These are phyloP conservation scores for Lasioglossum leucozonium DNA, from an alignment of 2,888 invertebrate genomes.

Conservation along the genomic window DNA sequence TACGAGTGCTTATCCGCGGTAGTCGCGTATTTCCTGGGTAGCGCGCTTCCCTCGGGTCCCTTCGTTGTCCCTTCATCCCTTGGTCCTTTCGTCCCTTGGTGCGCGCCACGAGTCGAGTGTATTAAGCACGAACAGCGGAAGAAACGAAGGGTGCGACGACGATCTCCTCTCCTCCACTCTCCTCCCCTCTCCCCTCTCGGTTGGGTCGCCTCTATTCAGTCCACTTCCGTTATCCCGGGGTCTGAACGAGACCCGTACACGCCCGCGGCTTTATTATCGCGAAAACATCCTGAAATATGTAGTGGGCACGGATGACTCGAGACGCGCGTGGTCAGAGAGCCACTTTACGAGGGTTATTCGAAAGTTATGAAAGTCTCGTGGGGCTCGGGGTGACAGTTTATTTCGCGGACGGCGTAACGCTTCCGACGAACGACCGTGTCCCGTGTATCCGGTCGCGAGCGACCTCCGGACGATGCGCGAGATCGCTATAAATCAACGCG, in stretches of 20 bases:
- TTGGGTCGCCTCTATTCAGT: slow-evolving; percentile 66
- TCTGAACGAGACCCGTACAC: slow-evolving; percentile 62
- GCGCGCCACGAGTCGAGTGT: slow-evolving; percentile 63
- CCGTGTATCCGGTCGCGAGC: slow-evolving; percentile 25
- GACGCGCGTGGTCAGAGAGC: slow-evolving; percentile 53
- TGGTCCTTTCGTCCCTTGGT: slow-evolving; percentile 23
- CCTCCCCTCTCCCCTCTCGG: slow-evolving; percentile 51
- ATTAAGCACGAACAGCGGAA: slow-evolving; percentile 75
- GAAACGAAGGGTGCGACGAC: slow-evolving; percentile 74
- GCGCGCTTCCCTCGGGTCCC: slow-evolving; percentile 9
- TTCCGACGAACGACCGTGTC: slow-evolving; percentile 62
- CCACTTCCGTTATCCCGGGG: slow-evolving; percentile 75
- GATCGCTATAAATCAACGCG: not conserved
- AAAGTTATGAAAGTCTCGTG: slow-evolving; percentile 58
- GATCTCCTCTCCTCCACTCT: slow-evolving; percentile 47
- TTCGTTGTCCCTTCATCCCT: slow-evolving; percentile 31
- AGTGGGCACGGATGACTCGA: slow-evolving; percentile 69
- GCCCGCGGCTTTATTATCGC: slow-evolving; percentile 67
- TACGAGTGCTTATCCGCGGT: slow-evolving; percentile 73
- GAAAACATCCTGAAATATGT: slow-evolving; percentile 73
- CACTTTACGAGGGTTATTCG: slow-evolving; percentile 59
- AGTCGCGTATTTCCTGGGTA: slow-evolving; percentile 68
- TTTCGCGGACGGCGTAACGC: slow-evolving; percentile 68
- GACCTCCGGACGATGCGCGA: not conserved
- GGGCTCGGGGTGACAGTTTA: slow-evolving; percentile 64